phyloP scores from a whole-genome alignment of 2,797 vertebrate genomes.

The Borostomias antarcticus region DNA sequence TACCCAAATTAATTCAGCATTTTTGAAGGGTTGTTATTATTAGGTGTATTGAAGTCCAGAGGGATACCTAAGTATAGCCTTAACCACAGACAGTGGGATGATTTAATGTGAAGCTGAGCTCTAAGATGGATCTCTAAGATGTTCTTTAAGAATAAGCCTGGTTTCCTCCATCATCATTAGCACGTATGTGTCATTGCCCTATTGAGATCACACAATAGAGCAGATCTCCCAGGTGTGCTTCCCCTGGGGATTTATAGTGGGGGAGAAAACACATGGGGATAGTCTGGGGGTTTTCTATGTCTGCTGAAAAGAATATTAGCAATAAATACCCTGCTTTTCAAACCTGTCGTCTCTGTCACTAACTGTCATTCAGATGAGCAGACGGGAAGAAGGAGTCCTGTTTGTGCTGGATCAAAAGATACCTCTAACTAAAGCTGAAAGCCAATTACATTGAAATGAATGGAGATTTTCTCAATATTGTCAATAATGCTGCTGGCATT shows the following conservation, averaged over 20 bases:
- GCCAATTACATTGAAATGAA: too few relatives aligned
- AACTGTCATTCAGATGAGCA: not conserved
- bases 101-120: constrained; percentile 25
- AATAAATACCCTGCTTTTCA: not conserved
- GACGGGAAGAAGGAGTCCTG: too few relatives aligned
- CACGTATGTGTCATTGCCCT: not conserved
- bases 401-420: too few relatives aligned
- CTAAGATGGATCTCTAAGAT: not conserved
- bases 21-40: constrained; percentile 40
- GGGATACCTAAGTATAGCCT: constrained; percentile 45
- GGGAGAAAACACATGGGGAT: not conserved
- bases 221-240: not conserved
- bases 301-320: not conserved
- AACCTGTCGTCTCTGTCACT: too few relatives aligned
- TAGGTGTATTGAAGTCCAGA: too few relatives aligned
- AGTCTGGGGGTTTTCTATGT: not conserved
- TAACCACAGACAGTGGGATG: constrained; percentile 66
- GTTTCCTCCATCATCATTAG: not conserved
- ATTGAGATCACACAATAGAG: not conserved
- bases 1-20: constrained; percentile 30
- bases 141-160: constrained; percentile 1
- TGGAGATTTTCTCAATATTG: too few relatives aligned
- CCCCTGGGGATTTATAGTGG: not conserved
- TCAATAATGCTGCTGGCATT: too few relatives aligned
- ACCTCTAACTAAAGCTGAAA: not conserved